Conservation (phyloP, 2,888 invertebrate genomes). For the Eupithecia subfuscata region DNA sequence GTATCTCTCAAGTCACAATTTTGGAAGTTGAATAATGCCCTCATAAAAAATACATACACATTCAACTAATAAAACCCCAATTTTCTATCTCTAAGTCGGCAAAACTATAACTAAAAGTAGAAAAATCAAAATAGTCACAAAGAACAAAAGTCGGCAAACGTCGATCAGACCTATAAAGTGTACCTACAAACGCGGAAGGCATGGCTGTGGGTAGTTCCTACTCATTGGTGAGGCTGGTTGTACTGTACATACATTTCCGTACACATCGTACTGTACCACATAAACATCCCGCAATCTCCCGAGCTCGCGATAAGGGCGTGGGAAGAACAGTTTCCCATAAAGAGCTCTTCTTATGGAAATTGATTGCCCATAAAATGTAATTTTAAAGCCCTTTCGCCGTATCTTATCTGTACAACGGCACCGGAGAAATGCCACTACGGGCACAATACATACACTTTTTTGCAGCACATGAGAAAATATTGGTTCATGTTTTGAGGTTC, state of each 20-base stretch:
- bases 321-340: slow-evolving; percentile 27
- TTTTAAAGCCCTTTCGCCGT: slow-evolving; percentile 26
- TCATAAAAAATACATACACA: too few species aligned
- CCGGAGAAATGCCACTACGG: background rate
- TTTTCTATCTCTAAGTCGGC: too few species aligned
- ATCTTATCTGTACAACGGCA: slow-evolving; percentile 23
- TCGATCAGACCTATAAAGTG: too few species aligned
- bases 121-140: too few species aligned
- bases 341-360: slow-evolving; percentile 34
- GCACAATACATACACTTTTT: background rate
- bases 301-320: slow-evolving; percentile 17
- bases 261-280: background rate
- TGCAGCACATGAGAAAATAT: background rate
- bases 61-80: too few species aligned
- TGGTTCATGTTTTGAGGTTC: background rate
- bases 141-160: too few species aligned
- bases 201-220: background rate
- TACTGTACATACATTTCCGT: background rate
- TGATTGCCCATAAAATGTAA: slow-evolving; percentile 36
- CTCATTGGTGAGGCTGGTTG: background rate
- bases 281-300: slow-evolving; percentile 6
- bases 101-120: too few species aligned
- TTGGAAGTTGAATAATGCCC: too few species aligned
- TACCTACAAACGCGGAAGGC: too few species aligned
- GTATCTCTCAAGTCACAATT: too few species aligned